Conservation (phyloP, 2,797 vertebrate species). For the Eulemur albifrons region DNA sequence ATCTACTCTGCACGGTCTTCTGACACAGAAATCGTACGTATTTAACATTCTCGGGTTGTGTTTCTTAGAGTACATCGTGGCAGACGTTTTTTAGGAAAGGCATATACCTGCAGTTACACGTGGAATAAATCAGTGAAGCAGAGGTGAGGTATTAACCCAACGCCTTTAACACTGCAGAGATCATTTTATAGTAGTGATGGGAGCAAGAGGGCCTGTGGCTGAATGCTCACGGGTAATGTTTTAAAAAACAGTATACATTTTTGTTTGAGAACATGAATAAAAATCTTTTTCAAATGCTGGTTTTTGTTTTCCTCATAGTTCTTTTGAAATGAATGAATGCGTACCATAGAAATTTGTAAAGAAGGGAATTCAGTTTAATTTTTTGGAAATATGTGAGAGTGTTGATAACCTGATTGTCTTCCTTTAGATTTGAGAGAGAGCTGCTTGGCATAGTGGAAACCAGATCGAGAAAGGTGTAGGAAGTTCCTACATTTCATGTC, state of each 20-base stretch:
- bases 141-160: background rate
- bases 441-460: constrained; percentile 60
- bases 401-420: constrained; percentile 68
- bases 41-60: background rate
- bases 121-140: background rate
- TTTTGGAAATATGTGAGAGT: constrained; percentile 39
- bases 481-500: constrained; percentile 61
- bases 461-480: constrained; percentile 50
- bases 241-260: constrained; percentile 22
- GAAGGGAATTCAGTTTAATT: constrained; percentile 54
- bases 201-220: background rate
- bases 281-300: background rate
- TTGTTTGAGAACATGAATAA: constrained; percentile 1
- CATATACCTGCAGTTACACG: fast-evolving
- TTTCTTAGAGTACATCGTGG: fast-evolving
- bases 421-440: constrained; percentile 66
- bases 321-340: constrained; percentile 28
- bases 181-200: background rate
- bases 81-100: background rate
- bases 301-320: constrained; percentile 40
- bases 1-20: background rate
- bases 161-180: background rate
- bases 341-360: constrained; percentile 49
- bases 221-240: background rate
- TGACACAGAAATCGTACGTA: background rate